Evolutionary conservation across 2,888 invertebrate species (phyloP).

Genomic region (Corbicula japonica): DNA sequence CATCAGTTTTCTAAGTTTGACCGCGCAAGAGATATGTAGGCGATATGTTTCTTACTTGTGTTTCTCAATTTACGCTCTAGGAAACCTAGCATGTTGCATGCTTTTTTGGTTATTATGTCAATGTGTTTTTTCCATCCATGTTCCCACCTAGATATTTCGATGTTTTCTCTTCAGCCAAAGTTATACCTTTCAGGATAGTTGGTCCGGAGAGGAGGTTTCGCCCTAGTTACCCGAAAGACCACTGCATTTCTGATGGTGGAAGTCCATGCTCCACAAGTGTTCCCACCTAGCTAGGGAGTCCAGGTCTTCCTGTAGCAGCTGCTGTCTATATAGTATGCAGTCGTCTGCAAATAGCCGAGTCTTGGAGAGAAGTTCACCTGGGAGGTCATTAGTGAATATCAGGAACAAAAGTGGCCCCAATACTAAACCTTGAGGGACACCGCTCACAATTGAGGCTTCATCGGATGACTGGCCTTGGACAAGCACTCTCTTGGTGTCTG

Average conservation of each 20-base stretch:
- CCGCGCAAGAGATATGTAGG: neutral
- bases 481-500: constrained; percentile 16
- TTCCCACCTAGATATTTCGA: constrained; percentile 19
- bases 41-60: neutral
- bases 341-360: constrained; percentile 23
- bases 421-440: constrained; percentile 30
- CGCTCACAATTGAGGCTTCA: constrained; percentile 12
- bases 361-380: constrained; percentile 7
- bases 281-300: constrained; percentile 17
- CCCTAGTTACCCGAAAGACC: neutral
- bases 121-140: constrained; percentile 7
- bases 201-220: neutral
- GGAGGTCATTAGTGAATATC: constrained; percentile 32
- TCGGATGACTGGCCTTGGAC: constrained; percentile 20
- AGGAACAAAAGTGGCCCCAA: constrained; percentile 18
- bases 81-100: constrained; percentile 10
- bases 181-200: neutral
- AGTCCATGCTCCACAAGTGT: constrained; percentile 31
- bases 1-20: neutral
- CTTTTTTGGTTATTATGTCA: constrained; percentile 9
- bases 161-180: neutral
- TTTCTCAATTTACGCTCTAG: constrained; percentile 3
- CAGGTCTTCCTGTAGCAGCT: constrained; percentile 16
- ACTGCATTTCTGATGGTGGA: constrained; percentile 23
- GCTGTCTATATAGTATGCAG: constrained; percentile 13